Percentiles rank a stretch among this genome's conserved stretches.
Conservation (phyloP, 2,797 vertebrate species). For the Anabacerthia variegaticeps region DNA sequence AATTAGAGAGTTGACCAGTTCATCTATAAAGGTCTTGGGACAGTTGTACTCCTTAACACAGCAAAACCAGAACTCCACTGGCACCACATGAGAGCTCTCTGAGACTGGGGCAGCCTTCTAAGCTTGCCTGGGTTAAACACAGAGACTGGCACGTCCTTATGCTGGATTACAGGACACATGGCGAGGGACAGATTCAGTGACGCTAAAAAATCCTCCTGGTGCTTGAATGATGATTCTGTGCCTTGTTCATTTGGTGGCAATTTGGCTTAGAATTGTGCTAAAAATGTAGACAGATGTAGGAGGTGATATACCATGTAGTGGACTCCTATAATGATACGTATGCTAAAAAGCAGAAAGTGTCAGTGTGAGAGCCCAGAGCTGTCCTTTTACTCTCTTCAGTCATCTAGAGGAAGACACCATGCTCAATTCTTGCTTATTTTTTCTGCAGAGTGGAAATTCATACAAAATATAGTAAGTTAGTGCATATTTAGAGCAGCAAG, state of each 20-base stretch:
- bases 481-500: neutral
- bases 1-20: neutral
- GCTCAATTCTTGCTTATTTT: neutral
- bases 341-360: neutral
- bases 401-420: neutral
- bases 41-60: accelerated
- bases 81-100: neutral
- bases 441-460: neutral
- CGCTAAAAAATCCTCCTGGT: neutral
- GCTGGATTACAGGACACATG: neutral
- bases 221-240: neutral
- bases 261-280: neutral
- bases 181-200: neutral
- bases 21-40: neutral
- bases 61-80: neutral
- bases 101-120: neutral
- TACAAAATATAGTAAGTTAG: neutral
- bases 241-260: neutral
- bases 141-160: neutral
- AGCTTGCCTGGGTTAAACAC: neutral
- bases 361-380: neutral
- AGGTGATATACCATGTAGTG: neutral
- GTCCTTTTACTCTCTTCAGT: neutral
- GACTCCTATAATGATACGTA: neutral
- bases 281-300: neutral